Evolutionary conservation across 2,797 vertebrate genomes (phyloP), one percentile per base, ranked within the genome.

Genomic region (Sus cebifrons): DNA sequence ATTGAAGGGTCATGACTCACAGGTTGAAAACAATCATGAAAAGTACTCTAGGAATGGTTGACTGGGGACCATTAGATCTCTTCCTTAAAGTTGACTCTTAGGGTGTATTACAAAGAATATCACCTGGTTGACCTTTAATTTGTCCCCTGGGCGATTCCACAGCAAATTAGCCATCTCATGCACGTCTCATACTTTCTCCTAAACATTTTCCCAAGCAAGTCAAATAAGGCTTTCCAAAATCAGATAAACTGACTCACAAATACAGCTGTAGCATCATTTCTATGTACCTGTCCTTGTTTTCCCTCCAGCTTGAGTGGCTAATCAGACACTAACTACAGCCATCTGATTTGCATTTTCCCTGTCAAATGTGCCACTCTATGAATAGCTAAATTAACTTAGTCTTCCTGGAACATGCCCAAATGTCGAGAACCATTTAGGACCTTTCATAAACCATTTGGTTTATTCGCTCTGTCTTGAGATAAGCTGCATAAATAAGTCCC

Each of bases 301-400:
- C 70, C n/a, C 40, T 96, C 71, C 58, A 27, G 5, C 82, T 65
- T 87, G 68, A 93, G 89, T 73, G 71, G 94, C 92, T 94, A 90
- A 95, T 89, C 21, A 3, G 90, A 90, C 54, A 68, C 54, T 40
- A 91, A 89, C 85, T 95, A 20, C 32, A 75, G 49, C 92, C 87
- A 96, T 96, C 68, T 91, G 40, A 94, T 97, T 94, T 95, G 78
- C 91, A 92, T 94, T 85, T 89, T 91, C 70, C 85, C 70, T 94
- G 88, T 96, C 94, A 96, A 86, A 96, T 71, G 60, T 96, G 95
- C 68, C 77, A 95, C 68, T 94, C 68, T 83, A 20, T 93, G 78
- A 96, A 96, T 94, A 91, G 90, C 82, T 97, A 90, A 96, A 97
- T 97, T 96, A 97, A 95, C 36, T 82, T 90, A 86, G 68, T 71